Evolutionary conservation across 1,140 invertebrate species (phyloP).

Genomic region (Drosophila chauvacae): DNA sequence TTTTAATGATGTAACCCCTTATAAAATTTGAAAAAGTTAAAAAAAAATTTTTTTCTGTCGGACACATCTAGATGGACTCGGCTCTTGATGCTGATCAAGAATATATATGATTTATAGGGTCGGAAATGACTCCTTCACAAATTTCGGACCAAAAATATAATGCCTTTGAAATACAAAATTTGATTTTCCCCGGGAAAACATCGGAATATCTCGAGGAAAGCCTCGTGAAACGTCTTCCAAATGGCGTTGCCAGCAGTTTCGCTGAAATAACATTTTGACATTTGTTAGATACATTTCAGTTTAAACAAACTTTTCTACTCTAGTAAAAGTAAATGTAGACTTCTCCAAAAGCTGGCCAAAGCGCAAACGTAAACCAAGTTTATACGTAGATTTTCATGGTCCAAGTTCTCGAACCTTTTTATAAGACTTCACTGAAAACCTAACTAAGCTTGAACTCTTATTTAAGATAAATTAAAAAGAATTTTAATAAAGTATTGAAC

Average conservation of each 20-base stretch:
- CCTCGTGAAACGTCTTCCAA: background rate
- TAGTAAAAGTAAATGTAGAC: background rate
- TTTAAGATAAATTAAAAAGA: background rate
- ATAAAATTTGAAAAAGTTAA: no score
- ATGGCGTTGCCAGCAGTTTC: background rate
- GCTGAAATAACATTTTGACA: background rate
- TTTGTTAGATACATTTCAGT: background rate
- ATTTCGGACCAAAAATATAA: background rate
- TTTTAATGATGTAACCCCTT: no score
- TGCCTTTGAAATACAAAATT: background rate
- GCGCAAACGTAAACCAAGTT: background rate
- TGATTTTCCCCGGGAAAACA: background rate
- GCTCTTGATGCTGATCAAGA: background rate
- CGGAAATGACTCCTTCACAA: background rate
- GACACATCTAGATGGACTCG: background rate
- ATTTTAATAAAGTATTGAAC: no score
- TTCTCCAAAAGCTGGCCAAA: background rate
- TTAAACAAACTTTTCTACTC: background rate
- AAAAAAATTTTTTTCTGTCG: no score
- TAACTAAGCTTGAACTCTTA: background rate
- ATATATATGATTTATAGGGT: background rate
- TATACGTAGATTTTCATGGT: no score
- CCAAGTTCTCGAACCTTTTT: background rate
- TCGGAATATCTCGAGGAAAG: background rate
- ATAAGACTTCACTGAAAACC: background rate